phyloP scores from a whole-genome alignment of 2,888 invertebrate genomes.

The Leucophenga maculata region DNA sequence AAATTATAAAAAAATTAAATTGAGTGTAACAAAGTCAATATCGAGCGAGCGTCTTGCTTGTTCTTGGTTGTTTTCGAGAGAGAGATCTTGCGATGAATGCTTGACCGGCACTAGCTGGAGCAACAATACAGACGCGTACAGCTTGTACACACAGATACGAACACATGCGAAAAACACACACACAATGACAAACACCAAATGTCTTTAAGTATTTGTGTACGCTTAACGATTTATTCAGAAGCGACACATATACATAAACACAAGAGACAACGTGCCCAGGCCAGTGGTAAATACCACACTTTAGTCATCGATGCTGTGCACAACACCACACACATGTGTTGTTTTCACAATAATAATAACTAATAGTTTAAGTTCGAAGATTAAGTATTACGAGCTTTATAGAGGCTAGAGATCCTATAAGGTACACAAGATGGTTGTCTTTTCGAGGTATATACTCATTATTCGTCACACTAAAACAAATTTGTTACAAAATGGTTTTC shows the following conservation, averaged over 20 bases:
- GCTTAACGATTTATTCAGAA: slow-evolving; percentile 3
- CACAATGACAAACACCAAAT: slow-evolving; percentile 9
- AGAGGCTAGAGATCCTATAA: too few relatives aligned
- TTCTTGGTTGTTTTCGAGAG: slow-evolving; percentile 52
- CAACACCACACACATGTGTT: not conserved
- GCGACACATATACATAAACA: slow-evolving; percentile 30
- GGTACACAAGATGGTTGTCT: too few relatives aligned
- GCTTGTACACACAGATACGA: not conserved
- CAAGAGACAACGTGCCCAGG: slow-evolving; percentile 41
- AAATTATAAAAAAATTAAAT: slow-evolving; percentile 40
- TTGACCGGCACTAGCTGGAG: slow-evolving; percentile 54
- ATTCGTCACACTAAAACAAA: too few relatives aligned
- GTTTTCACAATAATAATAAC: too few relatives aligned
- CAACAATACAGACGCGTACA: slow-evolving; percentile 33
- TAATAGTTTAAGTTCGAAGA: too few relatives aligned
- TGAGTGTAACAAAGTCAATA: slow-evolving; percentile 49
- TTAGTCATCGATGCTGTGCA: slow-evolving; percentile 26
- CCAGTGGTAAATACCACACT: slow-evolving; percentile 49
- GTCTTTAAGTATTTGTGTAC: too few relatives aligned
- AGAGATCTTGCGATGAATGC: slow-evolving; percentile 43
- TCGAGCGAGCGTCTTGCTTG: slow-evolving; percentile 48
- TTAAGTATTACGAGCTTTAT: too few relatives aligned
- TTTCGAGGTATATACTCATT: too few relatives aligned
- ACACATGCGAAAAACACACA: slow-evolving; percentile 10
- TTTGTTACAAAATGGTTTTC: too few relatives aligned